A percentile compares a stretch with the other conserved stretches of the same genome.
Evolutionary conservation across 2,113 vertebrate species (phyloP).

Genomic region (Aythya baeri): DNA sequence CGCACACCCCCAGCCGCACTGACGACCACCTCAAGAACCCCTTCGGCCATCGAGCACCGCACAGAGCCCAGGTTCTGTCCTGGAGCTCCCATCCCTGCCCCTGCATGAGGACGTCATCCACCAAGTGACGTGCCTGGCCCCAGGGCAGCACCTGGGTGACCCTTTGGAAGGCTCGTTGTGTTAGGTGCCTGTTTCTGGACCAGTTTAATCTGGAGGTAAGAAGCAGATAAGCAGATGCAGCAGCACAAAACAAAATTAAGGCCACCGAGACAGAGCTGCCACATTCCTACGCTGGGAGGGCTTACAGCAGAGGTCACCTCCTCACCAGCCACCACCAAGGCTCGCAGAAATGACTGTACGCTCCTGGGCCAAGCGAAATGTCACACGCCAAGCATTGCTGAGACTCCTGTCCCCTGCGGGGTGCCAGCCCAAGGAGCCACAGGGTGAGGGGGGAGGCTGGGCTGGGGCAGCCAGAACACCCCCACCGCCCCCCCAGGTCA

Average conservation of each 20-base stretch:
- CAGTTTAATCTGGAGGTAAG: not conserved
- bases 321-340: not conserved
- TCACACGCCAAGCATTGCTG: not conserved
- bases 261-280: not conserved
- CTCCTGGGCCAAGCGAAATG: not conserved
- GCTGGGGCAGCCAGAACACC: fast-evolving
- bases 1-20: no score
- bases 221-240: fast-evolving
- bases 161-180: not conserved
- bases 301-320: not conserved
- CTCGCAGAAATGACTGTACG: fast-evolving
- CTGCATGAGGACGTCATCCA: no score
- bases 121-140: no score
- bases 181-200: not conserved
- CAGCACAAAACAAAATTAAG: fast-evolving
- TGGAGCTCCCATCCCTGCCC: no score
- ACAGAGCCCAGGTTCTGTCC: no score
- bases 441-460: not conserved
- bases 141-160: not conserved
- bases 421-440: no score
- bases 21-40: not conserved
- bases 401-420: fast-evolving
- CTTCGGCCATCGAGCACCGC: not conserved
- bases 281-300: not conserved
- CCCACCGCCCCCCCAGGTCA: fast-evolving